A percentile compares a stretch with the other conserved stretches of the same genome.
Conservation (phyloP, 2,888 invertebrate genomes). For the Conchocele bisecta region DNA sequence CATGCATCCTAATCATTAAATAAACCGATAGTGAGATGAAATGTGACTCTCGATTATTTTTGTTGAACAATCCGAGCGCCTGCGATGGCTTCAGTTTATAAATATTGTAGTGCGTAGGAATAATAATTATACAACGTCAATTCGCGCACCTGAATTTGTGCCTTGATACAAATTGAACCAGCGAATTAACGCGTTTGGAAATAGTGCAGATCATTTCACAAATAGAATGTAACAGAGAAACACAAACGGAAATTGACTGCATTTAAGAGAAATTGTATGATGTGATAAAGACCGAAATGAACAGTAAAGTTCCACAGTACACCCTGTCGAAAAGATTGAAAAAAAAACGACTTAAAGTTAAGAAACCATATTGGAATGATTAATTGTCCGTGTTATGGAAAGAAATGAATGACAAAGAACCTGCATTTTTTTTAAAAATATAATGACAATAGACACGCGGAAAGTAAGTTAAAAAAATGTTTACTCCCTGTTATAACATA, state of each 20-base stretch:
- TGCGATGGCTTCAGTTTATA: no score
- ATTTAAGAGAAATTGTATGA: background rate
- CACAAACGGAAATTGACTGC: conserved; percentile 4
- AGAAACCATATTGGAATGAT: conserved; percentile 5
- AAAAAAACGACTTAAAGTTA: background rate
- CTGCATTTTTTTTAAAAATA: background rate
- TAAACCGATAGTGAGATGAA: no score
- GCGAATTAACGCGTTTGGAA: background rate
- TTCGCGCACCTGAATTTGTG: no score
- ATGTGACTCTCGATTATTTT: no score
- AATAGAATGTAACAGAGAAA: background rate
- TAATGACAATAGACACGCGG: background rate
- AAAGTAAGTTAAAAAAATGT: no score
- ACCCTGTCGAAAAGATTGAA: background rate
- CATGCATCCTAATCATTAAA: no score
- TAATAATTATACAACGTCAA: no score
- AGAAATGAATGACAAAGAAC: background rate
- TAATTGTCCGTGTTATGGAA: background rate
- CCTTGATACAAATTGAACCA: no score
- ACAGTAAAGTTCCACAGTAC: background rate
- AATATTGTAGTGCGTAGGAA: no score
- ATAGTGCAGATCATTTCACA: background rate
- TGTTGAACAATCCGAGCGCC: no score
- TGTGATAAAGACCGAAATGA: background rate
- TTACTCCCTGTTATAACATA: no score